Percentiles rank a stretch among this genome's conserved stretches.
Conservation (phyloP, 2,888 invertebrate genomes). For the Theretra japonica region DNA sequence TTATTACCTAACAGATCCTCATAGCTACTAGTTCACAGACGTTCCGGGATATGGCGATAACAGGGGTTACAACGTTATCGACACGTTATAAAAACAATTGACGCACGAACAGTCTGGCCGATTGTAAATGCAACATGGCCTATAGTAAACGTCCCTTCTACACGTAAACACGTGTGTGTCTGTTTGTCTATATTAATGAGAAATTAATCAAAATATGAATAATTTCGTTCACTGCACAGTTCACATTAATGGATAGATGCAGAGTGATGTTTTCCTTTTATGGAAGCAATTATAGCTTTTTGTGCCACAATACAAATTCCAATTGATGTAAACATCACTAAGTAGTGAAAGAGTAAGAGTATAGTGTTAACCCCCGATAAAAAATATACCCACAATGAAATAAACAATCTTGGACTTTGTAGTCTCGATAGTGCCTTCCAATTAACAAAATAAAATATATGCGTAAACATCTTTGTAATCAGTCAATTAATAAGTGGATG, state of each 20-base stretch:
- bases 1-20: conserved; percentile 68
- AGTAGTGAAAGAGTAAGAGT: conserved; percentile 22
- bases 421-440: conserved; percentile 51
- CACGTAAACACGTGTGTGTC: conserved; percentile 33
- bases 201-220: neutral
- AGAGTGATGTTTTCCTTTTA: neutral
- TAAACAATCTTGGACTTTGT: conserved; percentile 56
- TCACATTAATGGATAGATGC: neutral
- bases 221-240: neutral
- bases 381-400: conserved; percentile 31
- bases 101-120: conserved; percentile 78
- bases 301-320: neutral
- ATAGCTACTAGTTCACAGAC: conserved; percentile 71
- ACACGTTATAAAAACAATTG: conserved; percentile 76
- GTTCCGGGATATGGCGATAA: conserved; percentile 81
- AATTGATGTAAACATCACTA: conserved; percentile 6
- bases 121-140: conserved; percentile 54
- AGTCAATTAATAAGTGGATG: conserved; percentile 39
- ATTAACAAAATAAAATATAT: conserved; percentile 49
- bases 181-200: conserved; percentile 31
- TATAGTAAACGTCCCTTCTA: conserved; percentile 30
- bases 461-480: conserved; percentile 47
- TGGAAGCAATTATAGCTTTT: neutral
- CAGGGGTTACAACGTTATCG: conserved; percentile 79
- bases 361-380: neutral